Evolutionary conservation across 2,113 vertebrate genomes (phyloP), one percentile per base, ranked within the genome.

Genomic region (Pandion haliaetus): DNA sequence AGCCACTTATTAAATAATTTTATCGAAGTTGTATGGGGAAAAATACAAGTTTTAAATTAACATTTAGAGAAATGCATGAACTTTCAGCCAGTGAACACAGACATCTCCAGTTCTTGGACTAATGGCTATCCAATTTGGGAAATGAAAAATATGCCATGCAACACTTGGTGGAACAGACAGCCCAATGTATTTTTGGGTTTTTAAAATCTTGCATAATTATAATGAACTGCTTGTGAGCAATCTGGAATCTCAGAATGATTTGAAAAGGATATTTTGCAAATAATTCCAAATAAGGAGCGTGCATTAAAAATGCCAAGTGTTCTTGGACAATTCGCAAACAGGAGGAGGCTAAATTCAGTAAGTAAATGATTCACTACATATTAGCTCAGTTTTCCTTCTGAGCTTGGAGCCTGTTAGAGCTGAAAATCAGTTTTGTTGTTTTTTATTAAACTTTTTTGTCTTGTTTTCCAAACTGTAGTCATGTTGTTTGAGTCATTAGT

Each of bases 201-300:
- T 29, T 58, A 1, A 23, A 36, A 42, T 70, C 9, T 54, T 88
- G 12, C 16, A 3, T 59, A 49, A 59, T 47, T 29, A 47, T 28
- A 82, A 17, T 36, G 17, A 71, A 67, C 42, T 78, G 58, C 32
- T 52, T 52, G 50, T 52, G 50, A 52, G 50, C 50, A 52, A 52
- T 82, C 57, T 94, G 84, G n/a, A 91, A 66, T 67, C 47, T 86
- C 63, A 40, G 42, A 71, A 74, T 74, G 71, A 82, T 82, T 93
- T 89, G 38, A 82, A 63, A 81, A 78, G 78, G 17, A 40, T 78
- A 52, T 89, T 92, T 96, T 95, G 20, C 47, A 94, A 96, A 95
- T 80, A 91, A 71, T 36, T 86, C 61, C 54, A 34, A 87, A 65
- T 31, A 88, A 52, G 50, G 26, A 86, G 24, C 0, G 0, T 40